phyloP scores from a whole-genome alignment of 2,888 invertebrate genomes.

The Rotaria socialis region DNA sequence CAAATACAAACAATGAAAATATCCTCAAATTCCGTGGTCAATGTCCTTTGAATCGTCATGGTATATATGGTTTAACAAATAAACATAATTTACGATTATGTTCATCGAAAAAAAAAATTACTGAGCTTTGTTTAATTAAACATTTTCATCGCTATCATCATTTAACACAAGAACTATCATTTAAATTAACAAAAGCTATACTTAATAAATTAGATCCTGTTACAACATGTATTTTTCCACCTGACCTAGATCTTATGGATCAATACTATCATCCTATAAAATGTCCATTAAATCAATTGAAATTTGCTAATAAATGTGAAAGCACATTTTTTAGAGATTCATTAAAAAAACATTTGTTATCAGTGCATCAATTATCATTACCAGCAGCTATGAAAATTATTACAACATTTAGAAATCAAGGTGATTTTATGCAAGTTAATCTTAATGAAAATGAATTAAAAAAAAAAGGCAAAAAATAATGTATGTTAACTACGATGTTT shows the following conservation, averaged over 20 bases:
- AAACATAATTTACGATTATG: neutral
- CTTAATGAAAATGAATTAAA: neutral
- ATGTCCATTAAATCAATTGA: neutral
- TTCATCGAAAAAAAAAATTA: neutral
- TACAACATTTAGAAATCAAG: neutral
- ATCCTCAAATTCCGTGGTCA: too few species aligned
- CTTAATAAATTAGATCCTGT: neutral
- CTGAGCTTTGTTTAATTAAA: neutral
- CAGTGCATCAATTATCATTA: neutral
- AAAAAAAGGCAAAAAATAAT: neutral
- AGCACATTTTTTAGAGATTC: neutral
- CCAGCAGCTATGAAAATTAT: neutral
- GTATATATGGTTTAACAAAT: neutral
- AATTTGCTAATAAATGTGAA: neutral
- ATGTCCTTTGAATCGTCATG: neutral
- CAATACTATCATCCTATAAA: neutral
- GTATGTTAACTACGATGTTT: too few species aligned
- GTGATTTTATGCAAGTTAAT: neutral
- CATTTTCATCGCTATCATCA: conserved; percentile 11
- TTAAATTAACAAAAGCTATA: neutral
- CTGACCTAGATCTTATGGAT: neutral
- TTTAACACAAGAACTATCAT: neutral
- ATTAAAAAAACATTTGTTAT: neutral
- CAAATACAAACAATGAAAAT: neutral
- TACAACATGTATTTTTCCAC: neutral